Conservation (phyloP, 2,797 vertebrate species). For the Sebastes iracundus region DNA sequence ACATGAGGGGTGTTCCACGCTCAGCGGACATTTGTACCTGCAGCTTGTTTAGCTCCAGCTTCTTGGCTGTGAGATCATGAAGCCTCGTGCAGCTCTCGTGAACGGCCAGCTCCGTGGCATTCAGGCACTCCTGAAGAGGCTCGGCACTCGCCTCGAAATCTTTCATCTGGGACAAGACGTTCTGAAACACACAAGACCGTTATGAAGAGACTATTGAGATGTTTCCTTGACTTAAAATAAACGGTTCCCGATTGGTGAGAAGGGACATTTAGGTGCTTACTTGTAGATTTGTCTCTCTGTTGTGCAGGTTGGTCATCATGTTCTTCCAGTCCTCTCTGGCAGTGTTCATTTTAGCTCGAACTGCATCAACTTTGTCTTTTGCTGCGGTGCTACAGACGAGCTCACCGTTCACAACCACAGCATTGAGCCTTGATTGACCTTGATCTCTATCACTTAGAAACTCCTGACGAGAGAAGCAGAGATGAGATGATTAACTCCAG, state of each 20-base stretch:
- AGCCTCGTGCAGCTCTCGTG: conserved; percentile 88
- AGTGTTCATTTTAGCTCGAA: conserved; percentile 82
- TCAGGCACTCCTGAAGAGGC: conserved; percentile 90
- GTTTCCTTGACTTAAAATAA: not conserved
- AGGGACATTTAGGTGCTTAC: conserved; percentile 64
- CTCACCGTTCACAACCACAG: conserved; percentile 85
- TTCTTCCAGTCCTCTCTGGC: conserved; percentile 92
- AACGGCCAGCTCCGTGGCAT: conserved; percentile 83
- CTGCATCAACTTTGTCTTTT: conserved; percentile 85
- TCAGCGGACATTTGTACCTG: conserved; percentile 82
- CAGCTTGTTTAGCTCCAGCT: conserved; percentile 89
- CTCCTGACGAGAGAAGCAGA: conserved; percentile 79
- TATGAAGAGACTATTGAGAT: not conserved
- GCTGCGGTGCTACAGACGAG: conserved; percentile 81
- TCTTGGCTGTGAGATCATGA: conserved; percentile 90
- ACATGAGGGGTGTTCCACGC: not conserved
- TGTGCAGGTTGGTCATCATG: conserved; percentile 89
- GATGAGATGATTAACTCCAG: not conserved
- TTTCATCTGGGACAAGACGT: conserved; percentile 91
- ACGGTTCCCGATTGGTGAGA: not conserved
- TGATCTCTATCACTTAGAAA: conserved; percentile 89
- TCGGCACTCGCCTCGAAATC: conserved; percentile 91
- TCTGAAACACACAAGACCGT: conserved; percentile 72
- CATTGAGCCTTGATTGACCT: conserved; percentile 89
- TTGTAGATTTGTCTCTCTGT: conserved; percentile 88